Base-by-base conservation (phyloP, 2,113 vertebrate species). In the Cavia porcellus region DNA sequence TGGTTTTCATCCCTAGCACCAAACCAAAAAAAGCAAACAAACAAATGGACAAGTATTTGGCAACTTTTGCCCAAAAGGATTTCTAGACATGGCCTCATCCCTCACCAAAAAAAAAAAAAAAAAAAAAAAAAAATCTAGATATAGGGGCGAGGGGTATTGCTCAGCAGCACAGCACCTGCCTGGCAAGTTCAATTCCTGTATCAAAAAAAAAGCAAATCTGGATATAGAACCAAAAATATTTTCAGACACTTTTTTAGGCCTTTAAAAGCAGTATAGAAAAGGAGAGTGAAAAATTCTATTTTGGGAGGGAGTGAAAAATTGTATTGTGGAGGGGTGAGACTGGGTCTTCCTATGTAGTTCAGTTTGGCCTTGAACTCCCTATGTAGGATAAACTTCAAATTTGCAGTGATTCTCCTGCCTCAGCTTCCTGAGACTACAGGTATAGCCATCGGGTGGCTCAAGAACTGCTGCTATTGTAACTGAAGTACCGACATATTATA, bases 11-110 rank as follows among this genome's bases (percentile, higher is more conserved):
- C 30, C 38, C 20, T 20, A 89, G 57, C 22, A 89, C 19, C 25
- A 59, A 42, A 59, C 24, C 50, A n/a, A 77, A 80, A 68, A 70
- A 70, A 62, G 25, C 24, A 92, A n/a, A 17, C 14, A 45, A 10
- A 70, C n/a, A 92, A 57, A 94, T 57, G 19, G 17, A 70, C 70
- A 92, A 61, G 32, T 45, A 89, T 88, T 90, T 95, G 75, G 89
- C 6, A 93, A 92, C 32, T 85, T 94, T 61, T 94, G 35, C 74
- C 61, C 97, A 93, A 57, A 90, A 55, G 95, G n/a, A 24, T 84
- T 89, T 87, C 32, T 32, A 84, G n/a, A 92, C 28, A 22, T 35
- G 66, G 52, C 45, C 20, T 88, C 11, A 81, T 94, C 30, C 15
- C 32, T 55, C 61, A n/a, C 13, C 85, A 82, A n/a, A n/a, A n/a